Base-by-base conservation (phyloP, 64 coral and sea anemone species). In the Dendrophyllia cribrosa region DNA sequence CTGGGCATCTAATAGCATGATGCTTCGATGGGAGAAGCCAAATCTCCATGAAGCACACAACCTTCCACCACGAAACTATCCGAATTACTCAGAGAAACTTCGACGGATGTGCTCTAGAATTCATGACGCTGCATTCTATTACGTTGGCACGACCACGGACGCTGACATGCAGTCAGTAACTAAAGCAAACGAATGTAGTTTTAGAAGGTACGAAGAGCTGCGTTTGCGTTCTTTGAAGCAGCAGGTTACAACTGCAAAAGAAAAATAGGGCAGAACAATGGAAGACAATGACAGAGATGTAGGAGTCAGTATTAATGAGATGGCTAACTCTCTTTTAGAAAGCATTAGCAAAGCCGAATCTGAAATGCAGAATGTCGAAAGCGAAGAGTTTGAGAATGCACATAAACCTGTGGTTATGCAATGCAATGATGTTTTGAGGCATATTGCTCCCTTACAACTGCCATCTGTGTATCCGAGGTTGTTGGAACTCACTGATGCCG, bases 401-500 rank as follows among this genome's bases (percentile, higher is more conserved):
- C 62, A 87, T 49, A 79, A 26, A 11, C 75, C 66, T 61, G 66
- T 59, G 12, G 66, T 93, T 53, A 17, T 88, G n/a, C 65, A 88
- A 72, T 93, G 91, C 51, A 20, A 74, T 74, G 91, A 80, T 5
- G 63, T 93, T 50, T 45, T 93, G 51, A 66, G 85, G 71, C 59
- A 51, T 65, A 93, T 82, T 51, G 83, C 91, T 46, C 22, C 6
- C 63, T 50, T 93, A 14, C 46, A 56, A 86, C 81, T 92, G 44
- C 90, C 90, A 92, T 81, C 73, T 19, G 72, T 78, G 65, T 92
- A 88, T 82, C 76, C 85, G 20, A 44, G 85, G 16, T 63, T 82
- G 72, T 85, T 88, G 72, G 91, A 93, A 56, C 91, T 88, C 58
- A 93, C 85, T 61, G 84, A 93, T 82, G 85, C 91, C 55, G 91